These are phyloP conservation scores for Drosophila parthenogenetica DNA, from an alignment of 2,888 invertebrate genomes.

Conservation along the genomic window DNA sequence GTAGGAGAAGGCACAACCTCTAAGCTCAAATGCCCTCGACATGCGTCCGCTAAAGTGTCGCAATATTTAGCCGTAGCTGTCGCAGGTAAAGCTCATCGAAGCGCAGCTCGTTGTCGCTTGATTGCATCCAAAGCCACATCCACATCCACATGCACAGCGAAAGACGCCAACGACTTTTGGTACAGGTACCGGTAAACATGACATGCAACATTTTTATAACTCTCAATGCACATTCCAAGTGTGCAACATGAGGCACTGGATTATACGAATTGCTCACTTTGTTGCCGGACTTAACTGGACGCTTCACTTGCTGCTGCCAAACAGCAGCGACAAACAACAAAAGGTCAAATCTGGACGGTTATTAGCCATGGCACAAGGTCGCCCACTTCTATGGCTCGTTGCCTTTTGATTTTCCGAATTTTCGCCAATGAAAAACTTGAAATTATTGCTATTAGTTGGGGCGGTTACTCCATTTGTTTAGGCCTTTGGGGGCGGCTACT, in stretches of 20 bases:
- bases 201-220: slow-evolving; percentile 36
- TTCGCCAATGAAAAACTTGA: background rate
- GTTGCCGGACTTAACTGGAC: slow-evolving; percentile 49
- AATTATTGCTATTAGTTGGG: slow-evolving; percentile 24
- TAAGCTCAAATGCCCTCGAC: slow-evolving; percentile 48
- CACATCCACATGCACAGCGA: slow-evolving; percentile 5
- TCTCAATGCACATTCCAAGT: slow-evolving; percentile 29
- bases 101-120: slow-evolving; percentile 67
- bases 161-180: slow-evolving; percentile 32
- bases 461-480: slow-evolving; percentile 42
- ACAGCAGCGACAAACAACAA: slow-evolving; percentile 31
- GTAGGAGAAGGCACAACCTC: slow-evolving; percentile 31
- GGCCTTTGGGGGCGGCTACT: slow-evolving; percentile 31
- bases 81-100: slow-evolving; percentile 59
- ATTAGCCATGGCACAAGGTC: slow-evolving; percentile 65
- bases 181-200: slow-evolving; percentile 28
- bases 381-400: slow-evolving; percentile 36
- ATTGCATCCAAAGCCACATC: slow-evolving; percentile 62
- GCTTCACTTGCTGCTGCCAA: slow-evolving; percentile 66
- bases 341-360: slow-evolving; percentile 61
- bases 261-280: slow-evolving; percentile 26
- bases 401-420: slow-evolving; percentile 1
- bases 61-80: slow-evolving; percentile 56
- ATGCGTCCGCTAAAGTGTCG: slow-evolving; percentile 63
- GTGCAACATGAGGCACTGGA: slow-evolving; percentile 12